These are phyloP conservation scores for Drosophila barbarae DNA, from an alignment of 2,888 invertebrate species.

Conservation along the genomic window DNA sequence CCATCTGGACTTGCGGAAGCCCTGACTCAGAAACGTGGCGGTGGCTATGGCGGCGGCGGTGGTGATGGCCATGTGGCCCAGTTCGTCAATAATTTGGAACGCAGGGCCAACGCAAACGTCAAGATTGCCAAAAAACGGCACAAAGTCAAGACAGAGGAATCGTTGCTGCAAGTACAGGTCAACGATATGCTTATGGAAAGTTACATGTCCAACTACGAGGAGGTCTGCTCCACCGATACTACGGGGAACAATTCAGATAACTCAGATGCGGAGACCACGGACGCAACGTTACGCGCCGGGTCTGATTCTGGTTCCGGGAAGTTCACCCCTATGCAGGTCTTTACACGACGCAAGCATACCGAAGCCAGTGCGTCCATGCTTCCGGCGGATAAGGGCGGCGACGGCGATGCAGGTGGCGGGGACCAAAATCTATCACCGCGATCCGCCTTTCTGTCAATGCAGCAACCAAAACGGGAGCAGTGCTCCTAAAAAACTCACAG, in stretches of 20 bases:
- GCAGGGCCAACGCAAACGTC: constrained; percentile 32
- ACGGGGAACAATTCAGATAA: constrained; percentile 29
- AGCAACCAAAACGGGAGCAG: constrained; percentile 34
- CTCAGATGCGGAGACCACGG: constrained; percentile 36
- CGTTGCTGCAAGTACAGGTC: constrained; percentile 3
- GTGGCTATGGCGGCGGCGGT: constrained; percentile 3
- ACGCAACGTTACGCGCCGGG: constrained; percentile 19
- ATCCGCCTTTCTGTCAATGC: constrained; percentile 35
- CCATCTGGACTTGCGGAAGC: constrained; percentile 15
- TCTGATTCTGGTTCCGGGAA: background rate
- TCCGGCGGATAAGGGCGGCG: constrained; percentile 3
- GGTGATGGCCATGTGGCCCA: constrained; percentile 40
- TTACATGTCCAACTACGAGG: constrained; percentile 44
- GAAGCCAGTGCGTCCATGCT: constrained; percentile 15
- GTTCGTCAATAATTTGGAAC: constrained; percentile 53
- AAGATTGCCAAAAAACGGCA: constrained; percentile 43
- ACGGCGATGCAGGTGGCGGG: constrained; percentile 21
- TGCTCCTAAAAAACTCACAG: constrained; percentile 25
- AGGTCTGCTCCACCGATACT: constrained; percentile 26
- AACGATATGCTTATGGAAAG: constrained; percentile 35
- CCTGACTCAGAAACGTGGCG: constrained; percentile 7
- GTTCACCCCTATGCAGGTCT: constrained; percentile 44
- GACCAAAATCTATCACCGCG: constrained; percentile 47
- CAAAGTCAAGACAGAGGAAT: constrained; percentile 36
- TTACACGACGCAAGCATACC: constrained; percentile 46